These are phyloP conservation scores for Indicator maculatus DNA, from an alignment of 2,113 vertebrate genomes.

Conservation along the genomic window DNA sequence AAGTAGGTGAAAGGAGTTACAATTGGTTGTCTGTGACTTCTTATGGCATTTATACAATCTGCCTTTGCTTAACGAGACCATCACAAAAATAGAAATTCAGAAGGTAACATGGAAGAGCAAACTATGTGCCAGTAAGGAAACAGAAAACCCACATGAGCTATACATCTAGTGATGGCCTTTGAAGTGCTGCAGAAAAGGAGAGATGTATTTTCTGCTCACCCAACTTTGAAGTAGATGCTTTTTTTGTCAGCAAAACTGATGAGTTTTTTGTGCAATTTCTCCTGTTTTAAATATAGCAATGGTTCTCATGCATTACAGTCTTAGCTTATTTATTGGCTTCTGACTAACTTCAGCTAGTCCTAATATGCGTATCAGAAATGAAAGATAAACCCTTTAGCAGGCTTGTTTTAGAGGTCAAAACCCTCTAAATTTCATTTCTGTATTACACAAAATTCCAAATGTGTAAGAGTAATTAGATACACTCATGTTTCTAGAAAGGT, in stretches of 20 bases:
- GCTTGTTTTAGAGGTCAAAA: not conserved
- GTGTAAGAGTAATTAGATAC: not conserved
- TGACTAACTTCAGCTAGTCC: not conserved
- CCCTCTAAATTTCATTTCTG: not conserved
- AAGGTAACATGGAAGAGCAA: not conserved
- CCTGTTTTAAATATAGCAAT: not conserved
- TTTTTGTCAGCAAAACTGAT: not conserved
- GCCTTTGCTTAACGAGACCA: fast-evolving
- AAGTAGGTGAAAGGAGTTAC: not conserved
- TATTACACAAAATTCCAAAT: not conserved
- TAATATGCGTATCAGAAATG: not conserved
- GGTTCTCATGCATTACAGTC: not conserved
- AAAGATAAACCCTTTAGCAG: not conserved
- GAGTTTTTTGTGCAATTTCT: not conserved
- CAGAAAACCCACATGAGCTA: not conserved
- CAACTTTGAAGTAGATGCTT: not conserved
- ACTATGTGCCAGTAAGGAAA: not conserved
- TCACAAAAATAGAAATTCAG: not conserved
- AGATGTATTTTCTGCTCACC: not conserved
- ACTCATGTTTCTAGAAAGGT: not conserved
- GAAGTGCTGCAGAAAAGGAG: not conserved
- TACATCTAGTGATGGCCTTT: not conserved
- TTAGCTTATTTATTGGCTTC: not conserved
- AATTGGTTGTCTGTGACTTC: not conserved
- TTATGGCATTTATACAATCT: not conserved